Evolutionary conservation across 2,113 vertebrate species (phyloP), one percentile per base, ranked within the genome.

Genomic region (Penelope pileata): DNA sequence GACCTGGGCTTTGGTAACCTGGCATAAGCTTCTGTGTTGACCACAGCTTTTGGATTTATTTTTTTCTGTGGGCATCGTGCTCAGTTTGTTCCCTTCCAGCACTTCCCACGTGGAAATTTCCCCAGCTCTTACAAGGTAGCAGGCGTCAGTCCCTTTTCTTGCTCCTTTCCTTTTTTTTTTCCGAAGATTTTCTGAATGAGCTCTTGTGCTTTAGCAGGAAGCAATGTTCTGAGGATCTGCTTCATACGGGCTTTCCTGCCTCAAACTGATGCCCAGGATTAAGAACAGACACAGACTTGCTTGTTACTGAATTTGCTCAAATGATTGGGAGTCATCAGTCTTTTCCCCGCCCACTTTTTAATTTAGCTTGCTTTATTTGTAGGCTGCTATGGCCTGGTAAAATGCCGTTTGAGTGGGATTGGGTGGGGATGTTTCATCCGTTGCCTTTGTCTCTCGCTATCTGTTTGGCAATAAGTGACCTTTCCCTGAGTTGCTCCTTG

Each of bases 341-440:
- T 32, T 12, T 13, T 4, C 16, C 1, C 4, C 18, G 0, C 4
- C 8, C 9, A 1, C 12, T 77, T 86, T 60, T 72, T 30, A 51
- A 8, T 64, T 82, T 24, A 75, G 15, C 8, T 91, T 69, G 12
- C 45, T 76, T 80, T 64, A 23, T 9, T 63, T 80, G 81, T 50
- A 58, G 23, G 6, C 66, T 86, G n/a, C 47, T 78, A 3, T 66
- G 91, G 38, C 58, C 38, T 84, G 38, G 26, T 59, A 29, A 84
- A 64, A 40, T 90, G 26, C 15, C 7, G 3, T 22, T 34, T 15
- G 29, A 53, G 26, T 19, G 4, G 24, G 1, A 29, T 54, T 14
- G 29, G 9, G 8, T 15, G 17, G 32, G 13, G 11, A 11, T 1
- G 11, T 50, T 90, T 76, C 48, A 62, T 29, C 2, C 73, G 74